phyloP scores from a whole-genome alignment of 2,888 invertebrate genomes.

The Aphelenchoides bicaudatus region DNA sequence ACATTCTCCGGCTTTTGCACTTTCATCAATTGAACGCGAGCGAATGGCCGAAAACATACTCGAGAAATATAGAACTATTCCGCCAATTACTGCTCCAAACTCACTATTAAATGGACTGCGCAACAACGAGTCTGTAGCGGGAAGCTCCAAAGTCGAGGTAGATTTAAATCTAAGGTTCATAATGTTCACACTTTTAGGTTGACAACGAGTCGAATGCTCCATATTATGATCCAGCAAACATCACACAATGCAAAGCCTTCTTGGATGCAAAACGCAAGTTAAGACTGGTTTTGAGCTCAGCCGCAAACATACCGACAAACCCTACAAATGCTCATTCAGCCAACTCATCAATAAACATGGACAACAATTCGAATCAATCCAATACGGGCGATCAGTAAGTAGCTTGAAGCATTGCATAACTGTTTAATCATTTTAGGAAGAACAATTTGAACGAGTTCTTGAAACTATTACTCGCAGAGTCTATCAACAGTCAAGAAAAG shows the following conservation, averaged over 20 bases:
- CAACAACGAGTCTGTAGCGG: too few species aligned
- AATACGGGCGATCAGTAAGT: too few species aligned
- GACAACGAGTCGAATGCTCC: slow-evolving; percentile 24
- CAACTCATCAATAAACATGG: not conserved
- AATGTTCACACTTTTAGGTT: too few species aligned
- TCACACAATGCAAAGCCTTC: slow-evolving; percentile 67
- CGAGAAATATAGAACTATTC: slow-evolving; percentile 27
- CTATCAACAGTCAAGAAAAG: slow-evolving; percentile 75
- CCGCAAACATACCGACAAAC: slow-evolving; percentile 63
- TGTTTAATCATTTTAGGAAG: too few species aligned
- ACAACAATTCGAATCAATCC: too few species aligned
- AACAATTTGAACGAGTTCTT: slow-evolving; percentile 55
- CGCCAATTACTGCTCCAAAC: slow-evolving; percentile 3
- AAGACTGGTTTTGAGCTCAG: slow-evolving; percentile 81
- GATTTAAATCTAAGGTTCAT: too few species aligned
- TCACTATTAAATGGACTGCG: too few species aligned
- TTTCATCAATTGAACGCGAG: slow-evolving; percentile 21
- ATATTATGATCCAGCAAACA: slow-evolving; percentile 48
- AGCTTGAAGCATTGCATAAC: too few species aligned
- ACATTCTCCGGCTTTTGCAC: not conserved
- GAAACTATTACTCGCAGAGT: slow-evolving; percentile 70
- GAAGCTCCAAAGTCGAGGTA: too few species aligned
- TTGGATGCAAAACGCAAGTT: slow-evolving; percentile 79
- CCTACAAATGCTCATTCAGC: slow-evolving; percentile 12
- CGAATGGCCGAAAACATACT: slow-evolving; percentile 32